Evolutionary conservation across 2,113 vertebrate genomes (phyloP).

Genomic region (Centropus unirufus): DNA sequence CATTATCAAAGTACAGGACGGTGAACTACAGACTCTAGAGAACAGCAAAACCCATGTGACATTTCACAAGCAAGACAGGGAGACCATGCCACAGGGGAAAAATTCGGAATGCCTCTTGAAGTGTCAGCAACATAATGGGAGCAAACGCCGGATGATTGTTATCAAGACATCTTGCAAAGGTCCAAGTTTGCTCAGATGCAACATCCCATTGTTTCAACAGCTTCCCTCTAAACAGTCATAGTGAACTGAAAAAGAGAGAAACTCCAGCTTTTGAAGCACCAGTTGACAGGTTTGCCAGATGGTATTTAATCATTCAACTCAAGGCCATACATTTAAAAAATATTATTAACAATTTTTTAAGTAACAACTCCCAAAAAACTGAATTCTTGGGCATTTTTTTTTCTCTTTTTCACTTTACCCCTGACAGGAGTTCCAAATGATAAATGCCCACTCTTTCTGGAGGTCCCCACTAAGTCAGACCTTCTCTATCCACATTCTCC

Average conservation of each 20-base stretch:
- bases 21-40: neutral
- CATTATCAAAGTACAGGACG: neutral
- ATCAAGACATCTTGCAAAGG: neutral
- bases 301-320: neutral
- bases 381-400: neutral
- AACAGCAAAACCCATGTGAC: neutral
- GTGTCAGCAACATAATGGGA: rapidly evolving
- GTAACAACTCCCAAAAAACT: neutral
- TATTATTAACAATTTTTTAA: neutral
- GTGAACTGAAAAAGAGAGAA: neutral
- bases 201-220: neutral
- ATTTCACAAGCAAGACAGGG: neutral
- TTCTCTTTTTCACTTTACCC: neutral
- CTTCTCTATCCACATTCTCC: neutral
- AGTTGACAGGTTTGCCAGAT: neutral
- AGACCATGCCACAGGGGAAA: neutral
- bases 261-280: neutral
- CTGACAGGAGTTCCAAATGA: neutral
- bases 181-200: neutral
- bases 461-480: neutral
- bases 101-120: neutral
- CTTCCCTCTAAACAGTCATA: neutral
- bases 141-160: neutral
- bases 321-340: neutral
- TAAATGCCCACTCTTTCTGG: neutral